Evolutionary conservation across 2,113 vertebrate species (phyloP), one percentile per base, ranked within the genome.

Genomic region (Nothoprocta pentlandii): DNA sequence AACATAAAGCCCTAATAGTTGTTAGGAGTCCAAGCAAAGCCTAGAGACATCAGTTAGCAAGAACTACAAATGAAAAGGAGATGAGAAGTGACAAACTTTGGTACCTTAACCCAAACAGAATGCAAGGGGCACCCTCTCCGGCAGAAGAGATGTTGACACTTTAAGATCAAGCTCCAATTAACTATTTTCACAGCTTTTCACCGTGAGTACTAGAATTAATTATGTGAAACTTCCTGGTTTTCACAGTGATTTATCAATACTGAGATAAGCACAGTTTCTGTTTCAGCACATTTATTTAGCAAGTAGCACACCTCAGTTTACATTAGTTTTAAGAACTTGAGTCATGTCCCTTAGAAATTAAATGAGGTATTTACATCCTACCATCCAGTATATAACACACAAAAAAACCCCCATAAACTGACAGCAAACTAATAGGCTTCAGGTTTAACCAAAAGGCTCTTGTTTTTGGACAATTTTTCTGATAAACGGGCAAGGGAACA

Each of bases 201-300:
- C 6, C 20, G 25, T 23, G 25, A 61, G 21, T 11, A 30, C 16
- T 1, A 2, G 56, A 62, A 70, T 80, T 17, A 63, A 23, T 67
- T 74, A 67, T 0, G 2, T 32, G 26, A 80, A 82, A 76, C 15
- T 32, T 61, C 79, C 41, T 71, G 28, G 5, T 68, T 87, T 94
- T 39, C 58, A 61, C 28, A 77, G 73, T 16, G 53, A 67, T 83
- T 76, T 79, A 91, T 47, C 74, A 94, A 83, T 49, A 73, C 23
- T 77, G 76, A 66, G 85, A 90, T 83, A 81, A 71, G 44, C 80
- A 92, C 34, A n/a, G 41, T 71, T 89, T 70, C 56, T 36, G 63
- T 82, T 94, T 92, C 87, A 93, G 73, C 75, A 87, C 54, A 73
- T 92, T 97, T 95, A 90, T 94, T 96, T 81, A 90, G 46, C 77